Base-by-base conservation (phyloP, 2,113 vertebrate species). In the Epinephelus moara region DNA sequence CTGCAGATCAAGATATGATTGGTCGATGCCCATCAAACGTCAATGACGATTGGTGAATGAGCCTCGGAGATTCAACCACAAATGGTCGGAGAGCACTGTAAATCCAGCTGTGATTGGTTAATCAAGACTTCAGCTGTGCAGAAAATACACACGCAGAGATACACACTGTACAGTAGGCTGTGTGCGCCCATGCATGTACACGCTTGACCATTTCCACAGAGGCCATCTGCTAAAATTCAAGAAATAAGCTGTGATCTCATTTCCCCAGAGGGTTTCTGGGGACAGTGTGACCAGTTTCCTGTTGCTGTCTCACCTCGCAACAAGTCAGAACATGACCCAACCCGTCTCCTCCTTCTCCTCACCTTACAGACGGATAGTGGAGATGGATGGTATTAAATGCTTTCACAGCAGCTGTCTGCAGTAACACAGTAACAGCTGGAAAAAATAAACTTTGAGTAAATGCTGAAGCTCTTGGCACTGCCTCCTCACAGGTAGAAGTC, bases 81-180 rank as follows among this genome's bases (percentile, higher is more conserved):
- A 77, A 64, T 40, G 50, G 73, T 47, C 56, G 15, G 37, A 7
- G 33, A 40, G 14, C 40, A 9, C 33, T 83, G 55, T 55, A 84
- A 86, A 85, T 88, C 87, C 81, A n/a, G 62, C 71, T 33, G 11
- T 85, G 63, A 85, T 84, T 82, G 81, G 81, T 78, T 49, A n/a
- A 84, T 89, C 47, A 83, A 72, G 70, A 30, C 6, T 50, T 70
- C 59, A 52, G 40, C 47, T 18, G 21, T 0, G 21, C 40, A 27
- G 62, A 37, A 87, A 76, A 83, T 76, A n/a, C 21, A 55, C 21
- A 59, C 42, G 78, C 49, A 47, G 14, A 75, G 50, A 76, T 47
- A 47, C 45, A 61, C 53, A 61, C 18, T 3, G 1, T 6, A 45
- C 33, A 50, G 15, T 18, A 13, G 19, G n/a, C n/a, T 57, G 57